These are phyloP conservation scores for Microctenopoma lineatum DNA, from an alignment of 2,797 vertebrate genomes.

Conservation along the genomic window DNA sequence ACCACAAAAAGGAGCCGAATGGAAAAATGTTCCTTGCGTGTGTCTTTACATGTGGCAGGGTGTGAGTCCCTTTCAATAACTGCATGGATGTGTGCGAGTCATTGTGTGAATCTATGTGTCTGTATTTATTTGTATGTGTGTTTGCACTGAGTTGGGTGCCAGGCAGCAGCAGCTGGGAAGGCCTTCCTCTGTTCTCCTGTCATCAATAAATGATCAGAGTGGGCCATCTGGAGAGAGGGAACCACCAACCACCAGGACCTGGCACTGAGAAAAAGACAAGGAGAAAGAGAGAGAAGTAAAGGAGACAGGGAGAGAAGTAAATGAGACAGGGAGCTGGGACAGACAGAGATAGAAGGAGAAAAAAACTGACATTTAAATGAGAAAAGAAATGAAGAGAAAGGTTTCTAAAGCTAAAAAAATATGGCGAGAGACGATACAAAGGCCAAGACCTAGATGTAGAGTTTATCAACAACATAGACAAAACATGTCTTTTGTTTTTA, in stretches of 20 bases:
- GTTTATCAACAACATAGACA: background rate
- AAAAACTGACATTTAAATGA: constrained; percentile 6
- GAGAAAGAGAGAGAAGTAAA: constrained; percentile 45
- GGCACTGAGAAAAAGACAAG: constrained; percentile 66
- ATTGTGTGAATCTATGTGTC: constrained; percentile 48
- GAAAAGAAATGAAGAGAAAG: constrained; percentile 5
- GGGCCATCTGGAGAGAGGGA: constrained; percentile 89
- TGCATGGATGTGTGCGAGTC: constrained; percentile 35
- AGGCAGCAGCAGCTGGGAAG: constrained; percentile 87
- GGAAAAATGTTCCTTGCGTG: constrained; percentile 7
- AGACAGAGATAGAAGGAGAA: background rate
- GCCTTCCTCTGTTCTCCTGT: constrained; percentile 89
- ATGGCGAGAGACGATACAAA: background rate
- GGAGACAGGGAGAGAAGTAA: constrained; percentile 23
- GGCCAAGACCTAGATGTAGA: background rate
- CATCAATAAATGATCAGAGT: constrained; percentile 93
- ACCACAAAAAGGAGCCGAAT: constrained; percentile 48
- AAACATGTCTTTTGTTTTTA: no score
- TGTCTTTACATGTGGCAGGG: constrained; percentile 18
- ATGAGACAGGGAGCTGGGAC: constrained; percentile 10
- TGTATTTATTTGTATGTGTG: constrained; percentile 46
- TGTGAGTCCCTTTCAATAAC: constrained; percentile 42
- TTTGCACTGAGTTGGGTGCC: constrained; percentile 78
- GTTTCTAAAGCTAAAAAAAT: background rate
- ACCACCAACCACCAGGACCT: constrained; percentile 78